Base-by-base conservation (phyloP, 1,140 invertebrate genomes). In the Neomicropteryx cornuta region DNA sequence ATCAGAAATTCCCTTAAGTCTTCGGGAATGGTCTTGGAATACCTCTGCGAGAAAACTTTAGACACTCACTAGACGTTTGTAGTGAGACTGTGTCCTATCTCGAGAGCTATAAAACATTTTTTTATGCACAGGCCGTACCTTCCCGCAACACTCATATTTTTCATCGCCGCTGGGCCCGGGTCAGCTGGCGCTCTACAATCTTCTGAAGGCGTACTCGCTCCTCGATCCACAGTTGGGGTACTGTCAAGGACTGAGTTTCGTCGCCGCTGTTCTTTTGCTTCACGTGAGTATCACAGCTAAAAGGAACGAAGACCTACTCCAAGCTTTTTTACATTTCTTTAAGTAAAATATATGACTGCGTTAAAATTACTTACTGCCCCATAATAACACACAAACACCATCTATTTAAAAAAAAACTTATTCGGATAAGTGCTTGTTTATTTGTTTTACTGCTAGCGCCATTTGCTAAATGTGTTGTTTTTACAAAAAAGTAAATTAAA, bases 141-240 rank as follows among this genome's bases (percentile, higher is more conserved):
- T 97, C 66, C 93, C 94, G 0, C 84, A 81, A 55, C 91, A 97
- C 60, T 79, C 83, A 1, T 97, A 92, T 59, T 98, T 90, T 61
- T 81, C 81, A 37, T 81, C 81, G 44, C 80, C 85, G 1, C 60
- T 94, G 31, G 92, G 89, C 1, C 77, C 87, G 3, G 93, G 93
- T 1, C 93, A 97, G 59, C 65, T 97, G 38, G 82, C 89, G 0
- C 64, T 98, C 2, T 97, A 95, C 58, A 97, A 97, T 68, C 62
- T 97, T 5, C 66, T 97, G 1, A 97, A 97, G 64, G 93, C 94
- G 0, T 97, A 97, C 58, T 96, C 92, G 1, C 68, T 98, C 5
- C 59, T 95, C 5, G 94, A 98, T 61, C 79, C 83, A 10, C 89
- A 96, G 59, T 84, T 97, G 4, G 92, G 91, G 0, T 97, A 97